A percentile compares a stretch with the other conserved stretches of the same genome.
Evolutionary conservation across 2,888 invertebrate species (phyloP).

Genomic region (Andrena hattorfiana): DNA sequence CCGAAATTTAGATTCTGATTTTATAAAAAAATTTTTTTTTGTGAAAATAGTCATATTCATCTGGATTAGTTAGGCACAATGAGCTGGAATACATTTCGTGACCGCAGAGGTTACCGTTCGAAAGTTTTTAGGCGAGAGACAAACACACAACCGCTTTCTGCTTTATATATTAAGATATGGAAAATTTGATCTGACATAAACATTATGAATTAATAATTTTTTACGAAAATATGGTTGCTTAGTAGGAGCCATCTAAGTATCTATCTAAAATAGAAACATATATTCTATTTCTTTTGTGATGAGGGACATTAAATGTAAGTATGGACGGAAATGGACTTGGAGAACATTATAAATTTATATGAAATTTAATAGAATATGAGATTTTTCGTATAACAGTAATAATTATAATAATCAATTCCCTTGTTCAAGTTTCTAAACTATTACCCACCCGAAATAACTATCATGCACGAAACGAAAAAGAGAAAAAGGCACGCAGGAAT

Average conservation of each 20-base stretch:
- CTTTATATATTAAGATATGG: background rate
- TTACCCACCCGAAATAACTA: background rate
- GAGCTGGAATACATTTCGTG: too few relatives aligned
- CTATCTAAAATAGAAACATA: background rate
- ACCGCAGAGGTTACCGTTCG: too few relatives aligned
- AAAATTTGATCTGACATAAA: background rate
- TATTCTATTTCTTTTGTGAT: background rate
- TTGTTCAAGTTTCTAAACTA: background rate
- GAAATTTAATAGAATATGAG: background rate
- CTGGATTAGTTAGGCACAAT: too few relatives aligned
- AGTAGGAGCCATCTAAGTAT: too few relatives aligned
- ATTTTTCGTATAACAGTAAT: background rate
- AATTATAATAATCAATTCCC: background rate
- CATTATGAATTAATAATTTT: background rate
- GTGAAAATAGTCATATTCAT: too few relatives aligned
- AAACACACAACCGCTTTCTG: too few relatives aligned
- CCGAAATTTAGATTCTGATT: too few relatives aligned
- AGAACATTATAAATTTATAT: background rate
- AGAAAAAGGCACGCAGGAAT: background rate
- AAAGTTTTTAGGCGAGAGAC: too few relatives aligned
- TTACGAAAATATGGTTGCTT: too few relatives aligned
- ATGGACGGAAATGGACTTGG: background rate
- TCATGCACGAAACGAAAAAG: background rate
- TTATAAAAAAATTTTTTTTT: too few relatives aligned
- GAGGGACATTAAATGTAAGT: background rate